phyloP scores from a whole-genome alignment of 2,888 invertebrate genomes.

The Athalia cordata region DNA sequence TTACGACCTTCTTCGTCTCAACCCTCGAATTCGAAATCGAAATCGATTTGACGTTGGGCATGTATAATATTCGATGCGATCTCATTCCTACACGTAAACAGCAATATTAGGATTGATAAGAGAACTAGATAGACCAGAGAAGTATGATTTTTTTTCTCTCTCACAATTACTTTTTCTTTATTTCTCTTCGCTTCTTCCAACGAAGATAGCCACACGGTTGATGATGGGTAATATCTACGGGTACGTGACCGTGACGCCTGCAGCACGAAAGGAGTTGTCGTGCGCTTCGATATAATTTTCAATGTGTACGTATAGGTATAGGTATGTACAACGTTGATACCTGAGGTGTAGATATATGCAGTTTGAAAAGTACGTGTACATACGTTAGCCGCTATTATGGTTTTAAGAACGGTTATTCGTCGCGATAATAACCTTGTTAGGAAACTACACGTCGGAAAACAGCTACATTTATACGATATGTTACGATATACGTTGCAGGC shows the following conservation, averaged over 20 bases:
- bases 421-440: not conserved
- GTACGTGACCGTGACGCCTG: slow-evolving; percentile 18
- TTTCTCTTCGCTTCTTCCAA: too few relatives aligned
- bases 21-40: too few relatives aligned
- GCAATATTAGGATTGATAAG: slow-evolving; percentile 7
- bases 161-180: not conserved
- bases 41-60: not conserved
- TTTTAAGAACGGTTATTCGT: slow-evolving; percentile 1
- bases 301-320: not conserved
- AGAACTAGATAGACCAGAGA: not conserved
- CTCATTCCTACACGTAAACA: not conserved
- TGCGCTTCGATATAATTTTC: slow-evolving; percentile 8
- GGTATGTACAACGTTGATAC: too few relatives aligned
- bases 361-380: not conserved
- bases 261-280: not conserved
- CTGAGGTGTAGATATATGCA: not conserved
- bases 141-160: not conserved
- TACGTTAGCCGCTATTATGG: not conserved
- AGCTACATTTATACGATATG: too few relatives aligned
- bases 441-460: not conserved
- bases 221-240: not conserved
- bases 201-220: not conserved
- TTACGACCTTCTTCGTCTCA: too few relatives aligned
- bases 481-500: too few relatives aligned
- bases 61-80: not conserved